Evolutionary conservation across 2,113 vertebrate species (phyloP).

Genomic region (Gobio gobio): DNA sequence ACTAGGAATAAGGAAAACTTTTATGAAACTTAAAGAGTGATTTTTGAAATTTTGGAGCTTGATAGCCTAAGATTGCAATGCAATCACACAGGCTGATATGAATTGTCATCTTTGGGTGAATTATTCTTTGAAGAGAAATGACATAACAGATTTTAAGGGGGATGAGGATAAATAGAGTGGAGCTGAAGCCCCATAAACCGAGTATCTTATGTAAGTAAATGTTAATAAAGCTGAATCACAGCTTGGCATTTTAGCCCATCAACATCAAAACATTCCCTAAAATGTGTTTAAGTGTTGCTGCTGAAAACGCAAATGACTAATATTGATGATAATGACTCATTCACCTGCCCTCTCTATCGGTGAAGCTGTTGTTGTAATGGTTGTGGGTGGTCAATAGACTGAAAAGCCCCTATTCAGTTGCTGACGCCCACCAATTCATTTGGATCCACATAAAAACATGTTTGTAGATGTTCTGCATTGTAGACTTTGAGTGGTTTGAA

Average conservation of each 20-base stretch:
- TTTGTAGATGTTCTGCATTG: not conserved
- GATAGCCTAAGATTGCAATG: not conserved
- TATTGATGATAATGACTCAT: conserved; percentile 32
- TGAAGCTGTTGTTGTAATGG: conserved; percentile 34
- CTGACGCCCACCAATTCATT: conserved; percentile 40
- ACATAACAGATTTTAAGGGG: not conserved
- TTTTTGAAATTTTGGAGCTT: not conserved
- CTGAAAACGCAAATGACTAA: conserved; percentile 42
- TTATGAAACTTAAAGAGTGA: not conserved
- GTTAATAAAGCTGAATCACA: conserved; percentile 28
- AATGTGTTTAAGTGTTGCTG: conserved; percentile 22
- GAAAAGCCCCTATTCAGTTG: conserved; percentile 14
- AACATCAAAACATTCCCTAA: conserved; percentile 20
- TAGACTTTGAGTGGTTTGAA: conserved; percentile 2
- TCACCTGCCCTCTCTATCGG: conserved; percentile 12
- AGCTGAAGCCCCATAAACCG: not conserved
- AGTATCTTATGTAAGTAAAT: conserved; percentile 9
- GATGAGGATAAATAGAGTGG: not conserved
- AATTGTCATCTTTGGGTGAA: not conserved
- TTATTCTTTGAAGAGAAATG: not conserved
- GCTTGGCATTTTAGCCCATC: conserved; percentile 22
- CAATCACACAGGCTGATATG: not conserved
- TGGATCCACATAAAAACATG: conserved; percentile 30
- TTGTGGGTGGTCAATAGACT: conserved; percentile 33
- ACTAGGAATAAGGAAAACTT: not conserved